Evolutionary conservation across 1,140 invertebrate genomes (phyloP), one percentile per base, ranked within the genome.

Genomic region (Diabrotica virgifera): DNA sequence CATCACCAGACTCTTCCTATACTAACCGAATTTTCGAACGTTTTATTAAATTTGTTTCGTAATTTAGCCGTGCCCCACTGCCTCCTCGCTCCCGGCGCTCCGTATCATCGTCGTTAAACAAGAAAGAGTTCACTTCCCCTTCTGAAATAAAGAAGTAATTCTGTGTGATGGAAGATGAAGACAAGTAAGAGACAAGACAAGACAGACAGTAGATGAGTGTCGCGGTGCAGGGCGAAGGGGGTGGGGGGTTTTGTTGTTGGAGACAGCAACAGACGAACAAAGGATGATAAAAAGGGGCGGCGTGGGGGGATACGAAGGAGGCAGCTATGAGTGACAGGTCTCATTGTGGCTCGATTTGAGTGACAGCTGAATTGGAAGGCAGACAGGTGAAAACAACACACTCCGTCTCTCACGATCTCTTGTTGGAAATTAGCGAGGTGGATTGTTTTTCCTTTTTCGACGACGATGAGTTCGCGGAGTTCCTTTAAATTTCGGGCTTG

Each of bases 311-410:
- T 36, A 37, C 46, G 59, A 24, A 46, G 62, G 53, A 52, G 52
- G 37, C 62, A 68, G 57, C 56, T 56, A 36, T 70, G 69, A 70
- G 63, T 70, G 69, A 70, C 69, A 63, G 66, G 53, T 56, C 65
- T 70, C 69, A 70, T 70, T 70, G 69, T 70, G 69, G 62, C 63
- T 63, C 52, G 40, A 14, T 56, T 60, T 70, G 69, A 70, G 61
- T 61, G 65, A 67, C 65, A 60, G 52, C 57, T 66, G 68, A 69
- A 69, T 69, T 57, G 69, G 52, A 58, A 63, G 35, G 55, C 62
- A 51, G 62, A 57, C 62, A 63, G 62, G 62, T 63, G 62, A 57
- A 63, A 36, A 37, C 24, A 56, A 51, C 14, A 63, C 62, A 10
- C n/a, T 46, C 40, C n/a, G 40, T 40, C 35, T 36, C 36, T 50